phyloP scores from a whole-genome alignment of 2,888 invertebrate genomes.

The Ashinkailepas kermadecensis region DNA sequence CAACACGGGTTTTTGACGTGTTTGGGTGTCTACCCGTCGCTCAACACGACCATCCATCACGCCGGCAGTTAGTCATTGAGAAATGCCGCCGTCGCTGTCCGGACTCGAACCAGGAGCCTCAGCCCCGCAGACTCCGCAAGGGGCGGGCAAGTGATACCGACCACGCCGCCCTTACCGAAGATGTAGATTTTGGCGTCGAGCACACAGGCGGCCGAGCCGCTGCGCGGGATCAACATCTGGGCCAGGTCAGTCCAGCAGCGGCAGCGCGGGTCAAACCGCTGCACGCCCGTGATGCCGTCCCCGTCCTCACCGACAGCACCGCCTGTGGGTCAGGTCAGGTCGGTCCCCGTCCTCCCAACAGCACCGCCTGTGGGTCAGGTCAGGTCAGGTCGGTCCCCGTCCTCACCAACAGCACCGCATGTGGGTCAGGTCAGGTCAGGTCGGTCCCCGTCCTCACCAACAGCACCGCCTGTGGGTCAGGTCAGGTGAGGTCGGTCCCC shows the following conservation, averaged over 20 bases:
- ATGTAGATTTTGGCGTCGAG: conserved; percentile 46
- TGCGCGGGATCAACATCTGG: conserved; percentile 46
- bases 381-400: conserved; percentile 47
- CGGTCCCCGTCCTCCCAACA: conserved; percentile 46
- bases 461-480: not conserved
- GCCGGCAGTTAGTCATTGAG: no score
- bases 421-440: not conserved
- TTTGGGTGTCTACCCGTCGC: no score
- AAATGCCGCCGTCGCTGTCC: no score
- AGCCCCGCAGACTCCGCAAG: no score
- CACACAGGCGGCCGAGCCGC: conserved; percentile 47
- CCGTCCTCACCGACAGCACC: conserved; percentile 48
- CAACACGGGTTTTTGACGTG: no score
- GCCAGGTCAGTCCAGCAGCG: conserved; percentile 46
- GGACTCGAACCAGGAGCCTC: no score
- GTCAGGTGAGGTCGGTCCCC: conserved; percentile 45
- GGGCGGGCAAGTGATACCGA: no score
- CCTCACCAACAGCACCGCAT: conserved; percentile 47
- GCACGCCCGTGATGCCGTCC: conserved; percentile 46
- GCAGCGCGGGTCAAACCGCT: conserved; percentile 44
- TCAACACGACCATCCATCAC: no score
- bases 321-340: conserved; percentile 36
- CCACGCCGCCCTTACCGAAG: conserved; percentile 40
- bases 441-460: conserved; percentile 20
- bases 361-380: conserved; percentile 42